Evolutionary conservation across 2,888 invertebrate species (phyloP).

Genomic region (Peribatodes rhomboidaria): DNA sequence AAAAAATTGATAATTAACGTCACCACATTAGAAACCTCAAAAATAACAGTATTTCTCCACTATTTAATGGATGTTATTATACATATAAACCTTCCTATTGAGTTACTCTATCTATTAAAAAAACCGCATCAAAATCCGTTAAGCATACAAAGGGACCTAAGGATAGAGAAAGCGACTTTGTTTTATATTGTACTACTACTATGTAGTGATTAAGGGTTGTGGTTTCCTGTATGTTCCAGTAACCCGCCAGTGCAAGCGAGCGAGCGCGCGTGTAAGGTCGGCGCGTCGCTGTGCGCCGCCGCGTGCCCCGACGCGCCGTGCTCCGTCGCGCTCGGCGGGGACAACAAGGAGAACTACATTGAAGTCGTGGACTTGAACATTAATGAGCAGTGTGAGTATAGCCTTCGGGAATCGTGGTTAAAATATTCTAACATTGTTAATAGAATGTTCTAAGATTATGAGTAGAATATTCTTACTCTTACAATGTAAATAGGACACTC

Average conservation of each 20-base stretch:
- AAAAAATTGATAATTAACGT: too few species aligned
- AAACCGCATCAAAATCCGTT: too few species aligned
- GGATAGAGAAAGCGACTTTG: too few species aligned
- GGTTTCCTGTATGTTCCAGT: constrained; percentile 46
- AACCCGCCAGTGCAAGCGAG: constrained; percentile 63
- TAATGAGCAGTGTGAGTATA: constrained; percentile 84
- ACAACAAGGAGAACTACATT: constrained; percentile 92
- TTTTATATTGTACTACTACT: too few species aligned
- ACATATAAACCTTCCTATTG: too few species aligned
- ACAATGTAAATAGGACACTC: background rate
- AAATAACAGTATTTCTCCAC: too few species aligned
- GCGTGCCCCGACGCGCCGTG: constrained; percentile 94
- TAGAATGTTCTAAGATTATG: background rate
- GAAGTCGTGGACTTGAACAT: constrained; percentile 88
- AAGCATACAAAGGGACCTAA: too few species aligned
- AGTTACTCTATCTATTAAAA: too few species aligned
- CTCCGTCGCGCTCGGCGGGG: constrained; percentile 94
- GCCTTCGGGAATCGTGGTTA: too few species aligned
- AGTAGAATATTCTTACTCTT: background rate
- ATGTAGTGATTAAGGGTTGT: background rate
- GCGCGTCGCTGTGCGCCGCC: constrained; percentile 90
- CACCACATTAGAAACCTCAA: too few species aligned
- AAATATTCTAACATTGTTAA: background rate
- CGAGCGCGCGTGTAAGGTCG: constrained; percentile 88
- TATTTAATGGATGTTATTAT: too few species aligned